Conservation (phyloP, 1,140 invertebrate species). For the Bombus fervidus region DNA sequence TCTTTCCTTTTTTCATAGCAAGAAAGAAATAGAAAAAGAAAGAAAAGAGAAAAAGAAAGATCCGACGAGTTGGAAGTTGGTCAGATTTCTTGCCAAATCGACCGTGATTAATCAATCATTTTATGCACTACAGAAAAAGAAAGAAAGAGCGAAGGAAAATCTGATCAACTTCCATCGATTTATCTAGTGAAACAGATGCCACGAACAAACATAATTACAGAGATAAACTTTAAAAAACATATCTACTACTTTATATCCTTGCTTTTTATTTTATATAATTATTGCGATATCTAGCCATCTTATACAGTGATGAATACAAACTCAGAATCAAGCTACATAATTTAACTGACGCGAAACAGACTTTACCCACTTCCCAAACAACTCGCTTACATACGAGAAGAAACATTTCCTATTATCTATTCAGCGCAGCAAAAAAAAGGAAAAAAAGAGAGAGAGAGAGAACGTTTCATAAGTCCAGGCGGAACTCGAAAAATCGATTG, state of each 20-base stretch:
- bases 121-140: background rate
- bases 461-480: slow-evolving; percentile 14
- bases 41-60: background rate
- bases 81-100: background rate
- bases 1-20: background rate
- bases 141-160: too few relatives aligned
- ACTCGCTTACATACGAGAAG: background rate
- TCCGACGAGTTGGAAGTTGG: background rate
- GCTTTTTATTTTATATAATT: too few relatives aligned
- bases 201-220: too few relatives aligned
- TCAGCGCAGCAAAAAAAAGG: background rate
- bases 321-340: background rate
- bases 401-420: slow-evolving; percentile 18
- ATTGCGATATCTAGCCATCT: too few relatives aligned
- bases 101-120: slow-evolving; percentile 19
- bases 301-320: background rate
- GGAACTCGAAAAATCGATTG: slow-evolving; percentile 32
- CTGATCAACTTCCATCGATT: too few relatives aligned
- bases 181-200: too few relatives aligned
- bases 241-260: too few relatives aligned
- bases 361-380: background rate
- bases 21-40: background rate
- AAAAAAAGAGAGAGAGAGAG: background rate
- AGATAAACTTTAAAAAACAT: too few relatives aligned
- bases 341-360: background rate